Base-by-base conservation (phyloP, 2,113 vertebrate species). In the Corapipo altera region DNA sequence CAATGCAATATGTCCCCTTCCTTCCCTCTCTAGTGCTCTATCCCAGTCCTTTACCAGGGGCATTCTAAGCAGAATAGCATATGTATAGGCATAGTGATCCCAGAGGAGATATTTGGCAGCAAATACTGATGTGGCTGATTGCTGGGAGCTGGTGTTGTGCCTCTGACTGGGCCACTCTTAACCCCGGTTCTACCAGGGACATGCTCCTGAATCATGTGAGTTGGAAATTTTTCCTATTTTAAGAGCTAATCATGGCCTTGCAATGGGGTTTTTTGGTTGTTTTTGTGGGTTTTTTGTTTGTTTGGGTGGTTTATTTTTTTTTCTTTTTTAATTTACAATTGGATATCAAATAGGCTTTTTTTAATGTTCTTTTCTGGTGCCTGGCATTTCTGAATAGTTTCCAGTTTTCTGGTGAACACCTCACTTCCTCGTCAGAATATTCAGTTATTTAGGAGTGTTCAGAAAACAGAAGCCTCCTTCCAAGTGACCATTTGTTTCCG, bases 401-500 rank as follows among this genome's bases (percentile, higher is more conserved):
- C 12, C 24, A 28, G 26, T 46, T 88, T 93, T 77, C 59, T 74
- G 8, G 7, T 74, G 67, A 59, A 57, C 30, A 43, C 11, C 7
- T 58, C 46, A 32, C 58, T 74, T 88, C 58, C 48, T 76, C 4
- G 0, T 61, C 67, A 46, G n/a, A 76, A 62, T 39, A 57, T 49
- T 64, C n/a, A 27, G 46, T 12, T 70, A 74, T 67, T 86, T 88
- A 64, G 69, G 83, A 88, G 67, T 52, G 78, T 61, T 82, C 66
- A 78, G 66, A 79, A 88, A 72, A 73, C 41, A 79, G 33, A 27
- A 94, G 6, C 17, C 35, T 67, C 14, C 66, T 88, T 92, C 66
- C 70, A 82, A 95, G 33, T 33, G 27, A 54, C 80, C 81, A 81
- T 85, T 84, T 89, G 70, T 69, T 91, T 95, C 76, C 57, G 16